phyloP scores from a whole-genome alignment of 1,140 invertebrate genomes.

The Medauroidea extradentata region DNA sequence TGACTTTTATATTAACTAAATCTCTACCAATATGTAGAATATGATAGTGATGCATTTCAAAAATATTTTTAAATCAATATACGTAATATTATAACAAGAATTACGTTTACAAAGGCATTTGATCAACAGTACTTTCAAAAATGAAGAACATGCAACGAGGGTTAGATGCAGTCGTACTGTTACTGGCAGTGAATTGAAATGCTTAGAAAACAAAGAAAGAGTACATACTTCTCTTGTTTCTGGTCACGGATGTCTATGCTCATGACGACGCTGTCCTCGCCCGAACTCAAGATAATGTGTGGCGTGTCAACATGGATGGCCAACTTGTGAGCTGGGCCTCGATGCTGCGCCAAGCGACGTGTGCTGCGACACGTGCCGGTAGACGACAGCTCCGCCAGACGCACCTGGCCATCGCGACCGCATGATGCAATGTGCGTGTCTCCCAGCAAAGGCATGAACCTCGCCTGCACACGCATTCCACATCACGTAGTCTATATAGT shows the following conservation, averaged over 20 bases:
- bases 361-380: slow-evolving; percentile 50
- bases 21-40: too few relatives aligned
- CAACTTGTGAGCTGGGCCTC: slow-evolving; percentile 73
- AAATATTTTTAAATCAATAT: too few relatives aligned
- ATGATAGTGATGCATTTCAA: too few relatives aligned
- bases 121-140: too few relatives aligned
- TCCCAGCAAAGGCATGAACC: slow-evolving; percentile 62
- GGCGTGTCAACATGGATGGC: slow-evolving; percentile 67
- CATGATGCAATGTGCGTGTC: slow-evolving; percentile 82
- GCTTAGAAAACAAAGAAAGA: too few relatives aligned
- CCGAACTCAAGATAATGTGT: slow-evolving; percentile 76
- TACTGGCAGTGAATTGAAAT: too few relatives aligned
- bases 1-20: too few relatives aligned
- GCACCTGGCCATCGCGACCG: slow-evolving; percentile 84
- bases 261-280: slow-evolving; percentile 80
- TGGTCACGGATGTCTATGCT: slow-evolving; percentile 75
- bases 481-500: too few relatives aligned
- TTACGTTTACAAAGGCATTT: too few relatives aligned
- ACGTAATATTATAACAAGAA: too few relatives aligned
- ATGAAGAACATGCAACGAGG: too few relatives aligned
- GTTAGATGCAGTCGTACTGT: too few relatives aligned
- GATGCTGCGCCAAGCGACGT: slow-evolving; percentile 63
- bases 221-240: slow-evolving; percentile 57
- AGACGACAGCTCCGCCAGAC: slow-evolving; percentile 51
- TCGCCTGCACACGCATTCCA: slow-evolving; percentile 51